Base-by-base conservation (phyloP, 2,888 invertebrate species). In the Melanargia galathea region DNA sequence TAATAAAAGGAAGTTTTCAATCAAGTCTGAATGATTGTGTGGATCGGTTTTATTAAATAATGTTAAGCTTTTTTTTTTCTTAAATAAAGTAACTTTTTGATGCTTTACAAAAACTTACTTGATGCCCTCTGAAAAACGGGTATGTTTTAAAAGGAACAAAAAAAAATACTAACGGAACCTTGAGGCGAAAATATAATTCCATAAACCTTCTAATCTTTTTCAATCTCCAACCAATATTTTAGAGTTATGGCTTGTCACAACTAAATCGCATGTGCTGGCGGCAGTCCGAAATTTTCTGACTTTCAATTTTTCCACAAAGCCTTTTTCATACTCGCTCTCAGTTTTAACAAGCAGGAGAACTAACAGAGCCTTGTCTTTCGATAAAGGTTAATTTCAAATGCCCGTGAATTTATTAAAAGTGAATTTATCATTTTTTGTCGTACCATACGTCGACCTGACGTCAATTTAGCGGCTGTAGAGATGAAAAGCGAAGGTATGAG, bases 381-480 rank as follows among this genome's bases (percentile, higher is more conserved):
- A 63, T 67, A 57, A 60, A 62, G 55, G 58, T 66, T 68, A 64
- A 62, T 69, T 65, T 65, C 48, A 65, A 67, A 65, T 60, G 57
- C 55, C 57, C 62, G 43, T 60, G 64, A 60, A 60, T 67, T 65
- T 63, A 67, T 68, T 62, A 62, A 65, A 64, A 67, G 65, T 55
- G 65, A 63, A 67, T 80, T 77, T 78, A 82, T 76, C 74, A 80
- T 84, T 83, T 82, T 80, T 81, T 67, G 64, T 66, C 63, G 62
- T 59, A 60, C 20, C 66, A 60, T 73, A 64, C 64, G 64, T 62
- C 62, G 63, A 60, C 72, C 78, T 79, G 79, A 82, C 80, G 82
- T 85, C 84, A 82, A 85, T 84, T 84, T 83, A 80, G 83, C 83
- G 85, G 85, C 81, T 77, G 71, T 75, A 75, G 76, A 79, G 75